These are phyloP conservation scores for Campylorhamphus procurvoides DNA, from an alignment of 2,113 vertebrate genomes.

Conservation along the genomic window DNA sequence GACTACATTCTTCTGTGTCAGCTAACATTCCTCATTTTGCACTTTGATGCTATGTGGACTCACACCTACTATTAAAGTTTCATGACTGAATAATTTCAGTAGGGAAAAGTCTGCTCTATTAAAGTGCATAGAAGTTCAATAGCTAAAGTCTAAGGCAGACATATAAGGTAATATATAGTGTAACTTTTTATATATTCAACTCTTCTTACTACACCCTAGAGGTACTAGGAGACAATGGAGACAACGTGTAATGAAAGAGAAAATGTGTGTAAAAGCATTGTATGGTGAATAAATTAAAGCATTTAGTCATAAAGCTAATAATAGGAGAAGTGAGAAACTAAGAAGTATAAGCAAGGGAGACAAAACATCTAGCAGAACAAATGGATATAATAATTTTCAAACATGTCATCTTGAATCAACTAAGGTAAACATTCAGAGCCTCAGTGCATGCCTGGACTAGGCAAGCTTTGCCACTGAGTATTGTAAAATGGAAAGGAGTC, in stretches of 20 bases:
- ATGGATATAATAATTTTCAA: conserved; percentile 60
- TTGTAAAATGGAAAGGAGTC: conserved; percentile 53
- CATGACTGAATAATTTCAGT: conserved; percentile 25
- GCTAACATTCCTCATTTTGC: neutral
- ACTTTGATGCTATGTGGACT: neutral
- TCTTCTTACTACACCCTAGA: conserved; percentile 7
- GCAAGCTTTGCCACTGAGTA: conserved; percentile 44
- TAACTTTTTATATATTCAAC: conserved; percentile 27
- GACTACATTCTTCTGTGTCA: neutral
- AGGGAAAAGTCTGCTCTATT: neutral
- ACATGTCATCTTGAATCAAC: conserved; percentile 51
- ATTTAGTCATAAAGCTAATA: conserved; percentile 74
- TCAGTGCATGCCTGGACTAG: conserved; percentile 45
- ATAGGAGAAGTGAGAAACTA: conserved; percentile 56
- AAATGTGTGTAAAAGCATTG: conserved; percentile 5
- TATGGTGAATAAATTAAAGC: conserved; percentile 73
- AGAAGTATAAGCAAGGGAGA: conserved; percentile 50
- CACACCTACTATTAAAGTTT: conserved; percentile 1
- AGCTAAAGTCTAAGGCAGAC: conserved; percentile 32
- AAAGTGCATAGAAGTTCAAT: neutral
- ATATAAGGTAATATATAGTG: conserved; percentile 44
- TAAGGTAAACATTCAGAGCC: conserved; percentile 64
- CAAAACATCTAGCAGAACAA: conserved; percentile 66
- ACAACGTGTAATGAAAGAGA: conserved; percentile 37
- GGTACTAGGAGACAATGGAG: conserved; percentile 28